phyloP scores from a whole-genome alignment of 1,140 invertebrate species.

The Drosophila navojoa region DNA sequence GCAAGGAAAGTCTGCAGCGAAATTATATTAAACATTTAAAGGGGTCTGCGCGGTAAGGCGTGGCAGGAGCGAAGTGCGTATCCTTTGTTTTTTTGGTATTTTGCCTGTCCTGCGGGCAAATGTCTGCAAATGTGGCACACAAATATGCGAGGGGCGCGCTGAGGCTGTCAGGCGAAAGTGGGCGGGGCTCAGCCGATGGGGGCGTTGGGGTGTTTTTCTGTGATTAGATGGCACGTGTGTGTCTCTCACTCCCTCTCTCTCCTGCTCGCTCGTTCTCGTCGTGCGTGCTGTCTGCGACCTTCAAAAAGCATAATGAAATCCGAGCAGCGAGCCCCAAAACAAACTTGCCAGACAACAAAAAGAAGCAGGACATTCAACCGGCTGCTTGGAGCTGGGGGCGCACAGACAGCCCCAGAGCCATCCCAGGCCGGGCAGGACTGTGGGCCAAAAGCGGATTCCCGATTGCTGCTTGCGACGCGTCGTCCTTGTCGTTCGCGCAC shows the following conservation, averaged over 20 bases:
- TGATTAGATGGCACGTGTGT: neutral
- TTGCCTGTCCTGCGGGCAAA: neutral
- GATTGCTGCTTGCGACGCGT: neutral
- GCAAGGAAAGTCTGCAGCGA: neutral
- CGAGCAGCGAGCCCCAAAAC: slow-evolving; percentile 23
- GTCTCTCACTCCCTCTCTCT: neutral
- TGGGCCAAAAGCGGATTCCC: neutral
- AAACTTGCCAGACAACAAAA: slow-evolving; percentile 68
- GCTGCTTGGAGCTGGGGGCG: neutral
- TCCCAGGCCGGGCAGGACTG: neutral
- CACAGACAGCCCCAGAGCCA: slow-evolving; percentile 19
- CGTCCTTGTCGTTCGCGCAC: slow-evolving; percentile 11
- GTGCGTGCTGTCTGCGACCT: slow-evolving; percentile 66
- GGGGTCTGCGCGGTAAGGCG: slow-evolving; percentile 13
- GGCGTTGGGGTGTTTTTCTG: neutral
- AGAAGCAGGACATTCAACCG: slow-evolving; percentile 64
- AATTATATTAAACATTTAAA: slow-evolving; percentile 46
- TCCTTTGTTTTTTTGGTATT: slow-evolving; percentile 2
- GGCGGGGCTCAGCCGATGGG: neutral
- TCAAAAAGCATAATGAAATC: slow-evolving; percentile 43
- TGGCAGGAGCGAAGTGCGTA: neutral
- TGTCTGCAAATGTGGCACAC: slow-evolving; percentile 36
- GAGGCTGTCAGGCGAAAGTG: neutral
- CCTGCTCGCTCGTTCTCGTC: neutral
- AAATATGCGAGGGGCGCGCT: neutral